Evolutionary conservation across 2,888 invertebrate species (phyloP).

Genomic region (Polylopha cassiicola): DNA sequence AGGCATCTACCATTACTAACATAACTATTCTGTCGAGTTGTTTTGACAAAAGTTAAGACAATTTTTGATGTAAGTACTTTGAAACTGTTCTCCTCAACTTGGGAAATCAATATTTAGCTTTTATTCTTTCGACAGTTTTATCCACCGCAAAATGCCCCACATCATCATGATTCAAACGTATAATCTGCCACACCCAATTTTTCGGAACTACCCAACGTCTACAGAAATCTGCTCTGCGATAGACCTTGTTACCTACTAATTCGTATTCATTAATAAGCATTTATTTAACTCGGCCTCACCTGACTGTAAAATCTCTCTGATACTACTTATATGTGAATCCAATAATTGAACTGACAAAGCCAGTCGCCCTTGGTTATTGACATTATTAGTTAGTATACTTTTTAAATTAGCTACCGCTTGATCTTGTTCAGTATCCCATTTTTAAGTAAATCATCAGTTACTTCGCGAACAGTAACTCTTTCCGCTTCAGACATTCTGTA

Average conservation of each 20-base stretch:
- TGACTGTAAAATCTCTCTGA: slow-evolving; percentile 9
- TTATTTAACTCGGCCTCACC: slow-evolving; percentile 13
- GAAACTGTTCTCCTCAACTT: slow-evolving; percentile 3
- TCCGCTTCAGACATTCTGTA: slow-evolving; percentile 25
- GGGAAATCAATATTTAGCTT: slow-evolving; percentile 7
- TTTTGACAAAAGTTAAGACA: slow-evolving; percentile 8
- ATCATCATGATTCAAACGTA: slow-evolving; percentile 11
- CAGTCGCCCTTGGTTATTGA: slow-evolving; percentile 3
- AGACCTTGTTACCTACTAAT: slow-evolving; percentile 13
- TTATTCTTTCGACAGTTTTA: slow-evolving; percentile 13
- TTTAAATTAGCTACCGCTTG: background rate
- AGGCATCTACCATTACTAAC: slow-evolving; percentile 31
- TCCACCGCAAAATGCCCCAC: slow-evolving; percentile 13
- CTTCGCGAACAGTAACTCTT: slow-evolving; percentile 10
- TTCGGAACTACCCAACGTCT: slow-evolving; percentile 18
- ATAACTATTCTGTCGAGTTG: slow-evolving; percentile 25
- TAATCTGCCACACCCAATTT: slow-evolving; percentile 9
- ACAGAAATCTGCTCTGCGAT: slow-evolving; percentile 6
- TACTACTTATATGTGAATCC: slow-evolving; percentile 3
- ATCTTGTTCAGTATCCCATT: slow-evolving; percentile 2
- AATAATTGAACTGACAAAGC: slow-evolving; percentile 8
- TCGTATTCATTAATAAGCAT: slow-evolving; percentile 4
- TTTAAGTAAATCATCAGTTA: slow-evolving; percentile 19
- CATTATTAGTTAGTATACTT: background rate
- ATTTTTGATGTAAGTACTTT: slow-evolving; percentile 9